A percentile compares a stretch with the other conserved stretches of the same genome.
phyloP scores from a whole-genome alignment of 2,113 vertebrate species.

The human (Homo sapiens) region GRCh38 chr16:88404501-88405000 shows the following conservation, averaged over 20 bases:
- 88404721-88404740: not conserved
- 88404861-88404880: not conserved
- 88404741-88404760: not conserved
- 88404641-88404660: not conserved
- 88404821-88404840: not conserved
- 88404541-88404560: accelerated
- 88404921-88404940: not conserved
- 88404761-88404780: not conserved
- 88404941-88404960: too few species aligned
- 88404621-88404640: accelerated
- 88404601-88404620: not conserved
- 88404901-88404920: not conserved
- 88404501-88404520: too few species aligned
- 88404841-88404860: not conserved
- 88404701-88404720: not conserved
- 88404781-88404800: not conserved
- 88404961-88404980: not conserved
- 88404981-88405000: not conserved
- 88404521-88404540: accelerated
- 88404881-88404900: not conserved
- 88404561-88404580: not conserved
- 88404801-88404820: not conserved
- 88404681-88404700: not conserved
- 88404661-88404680: not conserved
- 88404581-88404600: not conserved